Evolutionary conservation across 2,888 invertebrate species (phyloP).

Genomic region (Eristalinus sepulchralis): DNA sequence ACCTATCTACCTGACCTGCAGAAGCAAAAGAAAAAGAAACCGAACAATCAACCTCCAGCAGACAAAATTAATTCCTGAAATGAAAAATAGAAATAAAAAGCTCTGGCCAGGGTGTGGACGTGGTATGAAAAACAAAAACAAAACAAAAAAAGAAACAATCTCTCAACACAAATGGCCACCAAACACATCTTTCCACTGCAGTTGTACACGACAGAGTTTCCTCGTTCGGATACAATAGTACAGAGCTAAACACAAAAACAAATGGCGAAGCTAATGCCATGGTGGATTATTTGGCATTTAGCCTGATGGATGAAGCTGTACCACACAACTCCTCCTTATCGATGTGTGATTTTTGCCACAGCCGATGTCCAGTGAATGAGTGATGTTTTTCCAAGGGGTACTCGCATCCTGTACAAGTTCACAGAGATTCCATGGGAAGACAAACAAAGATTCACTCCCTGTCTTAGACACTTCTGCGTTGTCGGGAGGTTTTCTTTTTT

Average conservation of each 20-base stretch:
- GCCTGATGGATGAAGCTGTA: background rate
- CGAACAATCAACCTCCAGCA: constrained; percentile 3
- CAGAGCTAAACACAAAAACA: background rate
- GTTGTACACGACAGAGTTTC: constrained; percentile 9
- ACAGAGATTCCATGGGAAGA: background rate
- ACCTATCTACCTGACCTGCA: constrained; percentile 3
- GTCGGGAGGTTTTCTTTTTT: background rate
- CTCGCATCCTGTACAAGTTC: background rate
- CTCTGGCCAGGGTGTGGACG: constrained; percentile 43
- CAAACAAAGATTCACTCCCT: background rate
- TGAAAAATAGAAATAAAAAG: constrained; percentile 41
- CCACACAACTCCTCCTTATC: background rate
- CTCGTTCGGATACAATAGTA: background rate
- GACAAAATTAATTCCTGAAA: constrained; percentile 37
- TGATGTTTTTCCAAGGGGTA: background rate
- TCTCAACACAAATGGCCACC: background rate
- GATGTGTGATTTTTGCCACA: background rate
- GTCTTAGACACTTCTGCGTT: background rate
- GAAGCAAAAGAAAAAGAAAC: background rate
- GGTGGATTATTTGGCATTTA: background rate
- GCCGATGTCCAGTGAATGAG: background rate
- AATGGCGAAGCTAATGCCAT: background rate
- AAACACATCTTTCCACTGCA: constrained; percentile 11
- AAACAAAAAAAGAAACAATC: background rate
- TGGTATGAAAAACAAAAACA: background rate